These are phyloP conservation scores for Trichopria drosophilae DNA, from an alignment of 2,888 invertebrate genomes.

Conservation along the genomic window DNA sequence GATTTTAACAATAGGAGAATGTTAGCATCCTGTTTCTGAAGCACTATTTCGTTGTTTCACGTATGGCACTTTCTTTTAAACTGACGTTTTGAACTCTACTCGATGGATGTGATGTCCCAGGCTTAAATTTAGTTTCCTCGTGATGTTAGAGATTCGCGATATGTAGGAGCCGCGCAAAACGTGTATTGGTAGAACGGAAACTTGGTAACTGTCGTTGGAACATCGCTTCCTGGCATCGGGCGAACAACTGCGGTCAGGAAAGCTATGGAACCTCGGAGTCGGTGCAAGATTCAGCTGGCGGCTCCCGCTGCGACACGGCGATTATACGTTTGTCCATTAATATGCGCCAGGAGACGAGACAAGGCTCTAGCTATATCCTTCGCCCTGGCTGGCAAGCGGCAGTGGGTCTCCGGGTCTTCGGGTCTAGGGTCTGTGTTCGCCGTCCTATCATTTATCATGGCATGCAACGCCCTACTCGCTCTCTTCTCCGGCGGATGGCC, in stretches of 20 bases:
- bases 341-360: constrained; percentile 53
- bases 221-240: constrained; percentile 48
- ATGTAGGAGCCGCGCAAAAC: too few species aligned
- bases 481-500: constrained; percentile 26
- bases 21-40: too few species aligned
- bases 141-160: too few species aligned
- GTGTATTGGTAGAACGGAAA: too few species aligned
- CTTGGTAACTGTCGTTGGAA: too few species aligned
- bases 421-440: constrained; percentile 46
- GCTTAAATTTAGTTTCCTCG: too few species aligned
- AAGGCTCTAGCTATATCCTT: constrained; percentile 48
- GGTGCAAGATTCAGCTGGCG: constrained; percentile 44
- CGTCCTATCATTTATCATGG: constrained; percentile 55
- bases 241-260: constrained; percentile 43
- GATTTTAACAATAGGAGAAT: too few species aligned
- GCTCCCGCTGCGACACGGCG: constrained; percentile 55
- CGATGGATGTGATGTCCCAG: too few species aligned
- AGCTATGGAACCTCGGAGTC: constrained; percentile 22
- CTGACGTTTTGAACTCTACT: too few species aligned
- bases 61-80: too few species aligned
- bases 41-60: too few species aligned
- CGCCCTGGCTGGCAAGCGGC: constrained; percentile 38
- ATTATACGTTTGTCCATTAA: constrained; percentile 57
- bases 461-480: constrained; percentile 33
- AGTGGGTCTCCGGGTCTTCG: constrained; percentile 52